phyloP scores from a whole-genome alignment of 2,888 invertebrate genomes.

The Limnephilus lunatus region DNA sequence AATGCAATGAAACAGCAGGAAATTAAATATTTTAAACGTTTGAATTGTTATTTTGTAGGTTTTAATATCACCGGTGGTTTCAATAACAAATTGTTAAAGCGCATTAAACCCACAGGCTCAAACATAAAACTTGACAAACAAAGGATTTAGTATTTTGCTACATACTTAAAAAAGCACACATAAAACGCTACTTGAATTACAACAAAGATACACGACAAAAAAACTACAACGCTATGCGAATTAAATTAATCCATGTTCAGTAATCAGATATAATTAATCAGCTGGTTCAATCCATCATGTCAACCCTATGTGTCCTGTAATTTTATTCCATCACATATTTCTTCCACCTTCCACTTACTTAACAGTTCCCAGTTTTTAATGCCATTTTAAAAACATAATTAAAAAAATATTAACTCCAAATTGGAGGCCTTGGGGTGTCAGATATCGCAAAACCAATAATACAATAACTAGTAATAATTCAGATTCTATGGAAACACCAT shows the following conservation, averaged over 20 bases:
- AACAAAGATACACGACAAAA: too few relatives aligned
- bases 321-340: too few relatives aligned
- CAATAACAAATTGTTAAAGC: background rate
- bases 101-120: background rate
- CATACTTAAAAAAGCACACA: background rate
- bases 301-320: too few relatives aligned
- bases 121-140: background rate
- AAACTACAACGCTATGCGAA: background rate
- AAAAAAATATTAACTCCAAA: too few relatives aligned
- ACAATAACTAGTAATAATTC: background rate
- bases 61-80: background rate
- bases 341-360: too few relatives aligned
- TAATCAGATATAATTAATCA: too few relatives aligned
- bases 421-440: too few relatives aligned
- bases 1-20: constrained; percentile 12
- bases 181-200: background rate
- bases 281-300: too few relatives aligned
- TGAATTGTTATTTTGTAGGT: background rate
- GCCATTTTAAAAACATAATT: too few relatives aligned
- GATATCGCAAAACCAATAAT: background rate
- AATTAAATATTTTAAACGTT: background rate
- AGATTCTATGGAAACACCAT: background rate
- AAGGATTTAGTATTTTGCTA: background rate
- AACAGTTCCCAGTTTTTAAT: too few relatives aligned
- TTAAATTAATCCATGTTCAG: too few relatives aligned